These are phyloP conservation scores for Melanogrammus aeglefinus DNA, from an alignment of 2,797 vertebrate species.

Conservation along the genomic window DNA sequence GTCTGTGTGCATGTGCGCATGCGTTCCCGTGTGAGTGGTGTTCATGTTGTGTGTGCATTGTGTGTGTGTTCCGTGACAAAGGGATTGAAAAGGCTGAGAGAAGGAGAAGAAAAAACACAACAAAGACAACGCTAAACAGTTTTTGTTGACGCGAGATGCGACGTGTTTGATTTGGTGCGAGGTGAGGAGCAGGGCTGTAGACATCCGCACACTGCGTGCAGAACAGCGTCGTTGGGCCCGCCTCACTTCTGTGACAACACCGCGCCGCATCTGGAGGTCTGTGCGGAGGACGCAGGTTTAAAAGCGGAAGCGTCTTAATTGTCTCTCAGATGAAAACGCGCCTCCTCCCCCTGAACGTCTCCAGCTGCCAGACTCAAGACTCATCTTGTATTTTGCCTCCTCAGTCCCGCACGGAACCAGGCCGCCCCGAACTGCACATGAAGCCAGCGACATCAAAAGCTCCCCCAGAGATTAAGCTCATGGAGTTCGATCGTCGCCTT, in stretches of 20 bases:
- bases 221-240: conserved; percentile 80
- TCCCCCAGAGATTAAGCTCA: conserved; percentile 27
- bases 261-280: conserved; percentile 83
- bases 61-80: conserved; percentile 44
- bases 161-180: conserved; percentile 43
- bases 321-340: conserved; percentile 61
- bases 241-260: conserved; percentile 84
- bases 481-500: conserved; percentile 4
- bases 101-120: conserved; percentile 14
- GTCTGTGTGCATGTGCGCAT: conserved; percentile 54
- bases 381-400: neutral
- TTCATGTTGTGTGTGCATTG: no score
- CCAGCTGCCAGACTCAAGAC: neutral
- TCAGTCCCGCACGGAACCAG: conserved; percentile 6
- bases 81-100: conserved; percentile 36
- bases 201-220: conserved; percentile 71
- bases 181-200: conserved; percentile 34
- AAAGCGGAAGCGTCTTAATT: conserved; percentile 63
- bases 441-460: conserved; percentile 39
- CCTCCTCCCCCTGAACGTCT: conserved; percentile 23
- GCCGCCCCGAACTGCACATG: conserved; percentile 36
- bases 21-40: conserved; percentile 39
- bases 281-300: conserved; percentile 73
- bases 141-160: conserved; percentile 50
- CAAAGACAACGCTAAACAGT: conserved; percentile 12